Base-by-base conservation (phyloP, 2,113 vertebrate genomes). In the Dendrocopos noguchii region DNA sequence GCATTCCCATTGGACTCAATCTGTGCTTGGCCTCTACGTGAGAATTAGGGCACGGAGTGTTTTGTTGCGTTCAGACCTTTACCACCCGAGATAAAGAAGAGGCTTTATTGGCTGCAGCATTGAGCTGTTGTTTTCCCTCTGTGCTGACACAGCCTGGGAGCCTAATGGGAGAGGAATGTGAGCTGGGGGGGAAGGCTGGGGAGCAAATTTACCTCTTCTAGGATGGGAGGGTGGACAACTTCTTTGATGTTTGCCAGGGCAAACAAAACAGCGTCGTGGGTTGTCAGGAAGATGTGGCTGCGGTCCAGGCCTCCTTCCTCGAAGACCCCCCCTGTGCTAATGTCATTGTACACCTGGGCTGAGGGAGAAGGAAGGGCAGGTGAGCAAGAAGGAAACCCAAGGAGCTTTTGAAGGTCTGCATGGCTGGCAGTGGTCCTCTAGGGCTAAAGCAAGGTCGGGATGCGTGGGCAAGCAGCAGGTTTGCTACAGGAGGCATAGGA, bases 341-440 rank as follows among this genome's bases (percentile, higher is more conserved):
- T 98, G 74, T 99, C 99, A 3, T 98, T 95, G 89, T 98, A 98
- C 80, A 99, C 99, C 97, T 99, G 99, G 88, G 98, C 99, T 99
- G 96, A 55, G 95, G 63, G 78, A 65, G 78, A 65, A 79, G 81
- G 72, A 42, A 20, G 87, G 61, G 56, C 22, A 34, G 3, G 0
- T 97, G 77, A 93, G 46, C 0, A 1, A 75, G 63, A 55, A 77
- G 46, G 29, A n/a, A 29, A 66, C 60, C 42, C 36, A 44, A 79
- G 75, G 29, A 34, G 29, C 29, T 10, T 68, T 29, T 28, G 39
- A 53, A 74, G 84, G 31, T 28, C 29, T 66, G 20, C 10, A 6
- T 28, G 75, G 22, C 52, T 53, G 34, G 22, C 3, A 11, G 46
- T 6, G 28, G 22, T 39, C 17, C 75, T 70, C 70, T 76, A 6